phyloP scores from a whole-genome alignment of 92 coral and sea anemone species.

The Meandrina meandrites region DNA sequence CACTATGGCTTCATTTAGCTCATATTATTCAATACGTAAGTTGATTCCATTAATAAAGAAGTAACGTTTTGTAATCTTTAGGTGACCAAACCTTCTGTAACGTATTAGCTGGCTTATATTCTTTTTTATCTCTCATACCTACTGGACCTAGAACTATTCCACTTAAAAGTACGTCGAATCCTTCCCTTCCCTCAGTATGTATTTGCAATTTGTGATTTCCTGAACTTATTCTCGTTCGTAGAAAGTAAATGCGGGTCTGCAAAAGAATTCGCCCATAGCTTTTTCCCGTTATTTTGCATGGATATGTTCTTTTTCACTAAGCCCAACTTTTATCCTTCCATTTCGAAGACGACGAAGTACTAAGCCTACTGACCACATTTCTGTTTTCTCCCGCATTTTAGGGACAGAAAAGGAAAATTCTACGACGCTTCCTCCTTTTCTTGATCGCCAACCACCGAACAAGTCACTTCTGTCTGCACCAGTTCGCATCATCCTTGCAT shows the following conservation, averaged over 20 bases:
- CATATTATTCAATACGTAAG: too few relatives aligned
- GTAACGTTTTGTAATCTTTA: slow-evolving; percentile 10
- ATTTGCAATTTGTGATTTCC: slow-evolving; percentile 5
- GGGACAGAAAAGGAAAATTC: slow-evolving; percentile 7
- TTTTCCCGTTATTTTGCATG: slow-evolving; percentile 5
- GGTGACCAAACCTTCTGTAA: slow-evolving; percentile 27
- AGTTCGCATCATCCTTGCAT: slow-evolving; percentile 2
- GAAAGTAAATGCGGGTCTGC: slow-evolving; percentile 19
- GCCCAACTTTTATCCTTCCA: background rate
- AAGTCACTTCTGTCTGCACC: slow-evolving; percentile 6
- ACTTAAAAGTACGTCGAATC: background rate
- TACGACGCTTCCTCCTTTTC: slow-evolving; percentile 1
- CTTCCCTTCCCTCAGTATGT: background rate
- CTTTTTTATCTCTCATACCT: slow-evolving; percentile 7
- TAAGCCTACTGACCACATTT: slow-evolving; percentile 12
- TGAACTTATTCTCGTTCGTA: background rate
- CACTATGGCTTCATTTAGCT: too few relatives aligned
- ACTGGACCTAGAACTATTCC: slow-evolving; percentile 24
- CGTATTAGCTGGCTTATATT: slow-evolving; percentile 7
- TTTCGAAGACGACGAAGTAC: slow-evolving; percentile 23
- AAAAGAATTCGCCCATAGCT: slow-evolving; percentile 5
- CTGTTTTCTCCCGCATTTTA: background rate
- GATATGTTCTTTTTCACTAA: background rate
- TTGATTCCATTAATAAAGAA: background rate
- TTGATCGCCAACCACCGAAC: slow-evolving; percentile 23